These are phyloP conservation scores for Cancer borealis DNA, from an alignment of 2,888 invertebrate genomes.

Conservation along the genomic window DNA sequence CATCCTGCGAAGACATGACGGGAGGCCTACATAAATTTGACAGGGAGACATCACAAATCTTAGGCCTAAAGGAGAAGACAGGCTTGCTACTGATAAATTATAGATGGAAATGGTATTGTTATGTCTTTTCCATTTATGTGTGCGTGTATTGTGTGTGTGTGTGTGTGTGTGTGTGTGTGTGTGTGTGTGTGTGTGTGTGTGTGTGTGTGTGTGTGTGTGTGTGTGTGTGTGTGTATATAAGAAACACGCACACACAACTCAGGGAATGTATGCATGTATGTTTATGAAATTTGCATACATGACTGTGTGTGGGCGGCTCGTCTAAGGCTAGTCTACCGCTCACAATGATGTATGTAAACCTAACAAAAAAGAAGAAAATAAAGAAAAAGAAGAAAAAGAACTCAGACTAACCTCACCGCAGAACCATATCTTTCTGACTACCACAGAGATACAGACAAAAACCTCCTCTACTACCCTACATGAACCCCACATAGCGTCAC, in stretches of 20 bases:
- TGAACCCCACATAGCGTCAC: too few species aligned
- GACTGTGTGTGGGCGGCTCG: background rate
- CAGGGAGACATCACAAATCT: background rate
- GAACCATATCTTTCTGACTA: too few species aligned
- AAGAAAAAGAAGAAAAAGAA: background rate
- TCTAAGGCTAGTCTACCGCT: background rate
- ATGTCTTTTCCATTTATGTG: background rate
- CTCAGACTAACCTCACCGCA: background rate
- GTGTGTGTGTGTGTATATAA: background rate
- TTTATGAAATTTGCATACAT: background rate
- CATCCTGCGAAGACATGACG: background rate
- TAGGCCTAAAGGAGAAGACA: background rate
- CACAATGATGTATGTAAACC: background rate
- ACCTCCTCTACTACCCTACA: background rate
- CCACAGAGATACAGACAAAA: too few species aligned
- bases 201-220: conserved; percentile 29
- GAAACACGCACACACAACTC: background rate
- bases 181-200: conserved; percentile 39
- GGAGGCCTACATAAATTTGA: conserved; percentile 21
- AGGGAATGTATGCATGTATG: background rate
- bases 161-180: conserved; percentile 37
- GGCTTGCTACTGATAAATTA: background rate
- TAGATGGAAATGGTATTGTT: background rate
- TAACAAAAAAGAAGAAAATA: background rate
- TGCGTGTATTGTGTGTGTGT: background rate